Percentiles rank a stretch among this genome's conserved stretches.
Evolutionary conservation across 2,888 invertebrate species (phyloP).

Genomic region (Drosophila nr. perissopoda): DNA sequence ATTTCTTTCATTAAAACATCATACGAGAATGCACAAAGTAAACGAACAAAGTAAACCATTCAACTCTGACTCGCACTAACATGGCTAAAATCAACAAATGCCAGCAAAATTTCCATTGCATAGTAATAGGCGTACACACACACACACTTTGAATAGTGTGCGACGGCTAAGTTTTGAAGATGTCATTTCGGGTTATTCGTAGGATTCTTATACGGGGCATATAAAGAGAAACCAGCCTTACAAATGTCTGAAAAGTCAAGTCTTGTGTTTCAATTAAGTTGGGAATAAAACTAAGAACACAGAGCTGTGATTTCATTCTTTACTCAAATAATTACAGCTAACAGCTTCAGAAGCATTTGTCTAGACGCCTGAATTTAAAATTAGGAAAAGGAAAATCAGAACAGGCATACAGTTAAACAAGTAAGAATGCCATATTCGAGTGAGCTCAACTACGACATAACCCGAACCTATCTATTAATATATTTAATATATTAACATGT

Average conservation of each 20-base stretch:
- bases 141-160: constrained; percentile 3
- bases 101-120: constrained; percentile 39
- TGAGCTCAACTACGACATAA: not conserved
- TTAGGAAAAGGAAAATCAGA: not conserved
- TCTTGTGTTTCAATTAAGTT: not conserved
- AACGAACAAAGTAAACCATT: constrained; percentile 28
- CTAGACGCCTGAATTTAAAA: not conserved
- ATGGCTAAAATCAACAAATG: constrained; percentile 45
- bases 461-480: too few species aligned
- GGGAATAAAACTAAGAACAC: not conserved
- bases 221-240: not conserved
- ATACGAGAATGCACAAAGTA: constrained; percentile 54
- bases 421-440: not conserved
- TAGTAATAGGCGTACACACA: constrained; percentile 34
- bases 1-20: constrained; percentile 52
- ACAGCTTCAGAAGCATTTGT: not conserved
- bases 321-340: not conserved
- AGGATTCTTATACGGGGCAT: constrained; percentile 11
- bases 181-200: constrained; percentile 39
- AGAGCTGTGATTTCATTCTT: not conserved
- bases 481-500: too few species aligned
- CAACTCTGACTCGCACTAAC: constrained; percentile 13
- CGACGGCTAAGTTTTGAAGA: constrained; percentile 29
- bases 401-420: not conserved
- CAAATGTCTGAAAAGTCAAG: constrained; percentile 5